These are phyloP conservation scores for Onthophagus sagittarius DNA, from an alignment of 2,888 invertebrate genomes.

Conservation along the genomic window DNA sequence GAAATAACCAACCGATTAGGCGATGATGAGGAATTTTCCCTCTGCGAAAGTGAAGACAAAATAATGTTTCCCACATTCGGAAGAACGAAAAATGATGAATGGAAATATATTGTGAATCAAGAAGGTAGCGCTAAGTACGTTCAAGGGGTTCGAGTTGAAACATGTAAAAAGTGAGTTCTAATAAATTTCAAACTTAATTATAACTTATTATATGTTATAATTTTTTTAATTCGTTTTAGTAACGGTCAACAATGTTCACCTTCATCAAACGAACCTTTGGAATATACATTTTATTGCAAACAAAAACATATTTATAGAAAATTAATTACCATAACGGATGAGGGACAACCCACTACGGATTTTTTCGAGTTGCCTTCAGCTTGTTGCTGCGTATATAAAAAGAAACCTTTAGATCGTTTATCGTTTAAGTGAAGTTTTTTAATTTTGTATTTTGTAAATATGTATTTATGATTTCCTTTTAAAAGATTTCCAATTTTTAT, in stretches of 20 bases:
- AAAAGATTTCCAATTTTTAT: no score
- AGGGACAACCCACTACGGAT: constrained; percentile 50
- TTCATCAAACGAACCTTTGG: constrained; percentile 47
- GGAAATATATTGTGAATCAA: constrained; percentile 67
- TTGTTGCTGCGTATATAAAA: constrained; percentile 60
- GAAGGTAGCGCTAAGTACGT: constrained; percentile 52
- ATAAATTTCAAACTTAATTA: not conserved
- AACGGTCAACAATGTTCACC: constrained; percentile 50
- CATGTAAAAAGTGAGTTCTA: constrained; percentile 61
- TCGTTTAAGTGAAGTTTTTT: not conserved
- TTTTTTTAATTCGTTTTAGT: constrained; percentile 45
- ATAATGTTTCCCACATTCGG: constrained; percentile 62
- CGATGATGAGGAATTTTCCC: constrained; percentile 32
- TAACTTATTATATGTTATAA: constrained; percentile 16
- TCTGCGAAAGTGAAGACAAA: constrained; percentile 45
- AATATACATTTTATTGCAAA: constrained; percentile 53
- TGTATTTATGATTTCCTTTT: no score
- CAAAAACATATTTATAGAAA: constrained; percentile 58
- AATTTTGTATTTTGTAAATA: no score
- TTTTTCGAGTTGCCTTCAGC: constrained; percentile 67
- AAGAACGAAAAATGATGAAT: constrained; percentile 58
- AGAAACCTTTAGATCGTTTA: not conserved
- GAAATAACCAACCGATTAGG: constrained; percentile 36
- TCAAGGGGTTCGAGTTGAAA: constrained; percentile 71
- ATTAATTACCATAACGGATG: constrained; percentile 52